These are phyloP conservation scores for Phalloptychus januarius DNA, from an alignment of 2,797 vertebrate species.

Conservation along the genomic window DNA sequence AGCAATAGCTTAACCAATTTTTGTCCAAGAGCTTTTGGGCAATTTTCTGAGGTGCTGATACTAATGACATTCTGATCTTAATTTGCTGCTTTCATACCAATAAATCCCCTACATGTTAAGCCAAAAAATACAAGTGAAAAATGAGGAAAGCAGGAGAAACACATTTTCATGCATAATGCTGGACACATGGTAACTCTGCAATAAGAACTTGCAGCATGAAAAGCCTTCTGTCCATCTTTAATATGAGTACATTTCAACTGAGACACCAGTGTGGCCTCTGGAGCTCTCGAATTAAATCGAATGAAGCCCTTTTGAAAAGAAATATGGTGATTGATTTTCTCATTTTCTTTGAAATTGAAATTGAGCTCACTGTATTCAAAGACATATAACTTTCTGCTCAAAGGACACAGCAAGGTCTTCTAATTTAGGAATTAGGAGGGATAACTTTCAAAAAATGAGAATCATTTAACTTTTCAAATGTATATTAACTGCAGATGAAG, in stretches of 20 bases:
- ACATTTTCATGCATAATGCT: not conserved
- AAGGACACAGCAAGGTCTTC: slow-evolving; percentile 9
- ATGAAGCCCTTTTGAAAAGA: slow-evolving; percentile 47
- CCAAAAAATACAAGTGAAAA: not conserved
- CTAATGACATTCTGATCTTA: not conserved
- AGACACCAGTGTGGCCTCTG: slow-evolving; percentile 7
- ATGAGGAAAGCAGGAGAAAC: not conserved
- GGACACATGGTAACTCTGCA: slow-evolving; percentile 1
- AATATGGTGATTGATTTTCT: slow-evolving; percentile 45
- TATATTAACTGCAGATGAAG: slow-evolving; percentile 27
- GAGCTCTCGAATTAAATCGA: slow-evolving; percentile 54
- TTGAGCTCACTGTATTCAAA: slow-evolving; percentile 30
- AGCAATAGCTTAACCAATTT: not conserved
- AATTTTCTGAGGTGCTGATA: not conserved
- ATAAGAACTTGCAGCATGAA: slow-evolving; percentile 35
- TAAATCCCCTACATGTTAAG: not conserved
- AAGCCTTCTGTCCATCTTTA: slow-evolving; percentile 17
- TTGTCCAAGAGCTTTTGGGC: not conserved
- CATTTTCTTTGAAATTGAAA: slow-evolving; percentile 28
- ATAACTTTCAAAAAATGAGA: slow-evolving; percentile 16
- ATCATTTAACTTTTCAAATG: slow-evolving; percentile 3
- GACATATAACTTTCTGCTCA: slow-evolving; percentile 7
- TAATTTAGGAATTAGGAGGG: not conserved
- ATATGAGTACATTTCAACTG: slow-evolving; percentile 7
- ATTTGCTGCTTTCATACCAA: not conserved